A percentile compares a stretch with the other conserved stretches of the same genome.
phyloP scores from a whole-genome alignment of 2,888 invertebrate genomes.

The Zygogramma bicolorata region DNA sequence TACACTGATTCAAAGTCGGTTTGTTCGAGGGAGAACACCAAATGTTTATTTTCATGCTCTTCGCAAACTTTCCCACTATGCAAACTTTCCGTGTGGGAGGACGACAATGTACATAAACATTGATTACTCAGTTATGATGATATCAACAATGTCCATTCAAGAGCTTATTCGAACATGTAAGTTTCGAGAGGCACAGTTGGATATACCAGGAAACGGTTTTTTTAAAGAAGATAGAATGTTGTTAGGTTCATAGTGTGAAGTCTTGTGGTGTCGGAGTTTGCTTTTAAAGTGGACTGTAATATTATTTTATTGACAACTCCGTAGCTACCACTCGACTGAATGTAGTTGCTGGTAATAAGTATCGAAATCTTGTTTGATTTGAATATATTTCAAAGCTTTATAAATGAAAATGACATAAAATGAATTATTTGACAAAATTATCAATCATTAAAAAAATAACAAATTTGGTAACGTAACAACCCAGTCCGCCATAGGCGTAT shows the following conservation, averaged over 20 bases:
- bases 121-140: constrained; percentile 8
- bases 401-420: too few relatives aligned
- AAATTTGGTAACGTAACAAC: too few relatives aligned
- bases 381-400: too few relatives aligned
- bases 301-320: too few relatives aligned
- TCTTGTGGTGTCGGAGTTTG: too few relatives aligned
- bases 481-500: too few relatives aligned
- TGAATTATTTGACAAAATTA: too few relatives aligned
- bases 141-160: neutral
- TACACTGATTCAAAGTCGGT: neutral
- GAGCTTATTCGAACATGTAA: neutral
- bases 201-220: neutral
- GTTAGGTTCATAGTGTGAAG: neutral
- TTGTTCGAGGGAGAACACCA: neutral
- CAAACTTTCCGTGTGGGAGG: neutral
- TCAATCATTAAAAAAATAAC: too few relatives aligned
- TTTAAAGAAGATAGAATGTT: neutral
- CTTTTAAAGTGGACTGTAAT: too few relatives aligned
- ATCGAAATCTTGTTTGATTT: too few relatives aligned
- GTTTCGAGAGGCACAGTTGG: neutral
- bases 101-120: constrained; percentile 4
- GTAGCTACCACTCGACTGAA: too few relatives aligned
- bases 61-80: neutral
- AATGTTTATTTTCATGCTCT: constrained; percentile 5
- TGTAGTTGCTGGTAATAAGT: too few relatives aligned